Conservation (phyloP, 1,140 invertebrate genomes). For the Apocrypta bakeri region DNA sequence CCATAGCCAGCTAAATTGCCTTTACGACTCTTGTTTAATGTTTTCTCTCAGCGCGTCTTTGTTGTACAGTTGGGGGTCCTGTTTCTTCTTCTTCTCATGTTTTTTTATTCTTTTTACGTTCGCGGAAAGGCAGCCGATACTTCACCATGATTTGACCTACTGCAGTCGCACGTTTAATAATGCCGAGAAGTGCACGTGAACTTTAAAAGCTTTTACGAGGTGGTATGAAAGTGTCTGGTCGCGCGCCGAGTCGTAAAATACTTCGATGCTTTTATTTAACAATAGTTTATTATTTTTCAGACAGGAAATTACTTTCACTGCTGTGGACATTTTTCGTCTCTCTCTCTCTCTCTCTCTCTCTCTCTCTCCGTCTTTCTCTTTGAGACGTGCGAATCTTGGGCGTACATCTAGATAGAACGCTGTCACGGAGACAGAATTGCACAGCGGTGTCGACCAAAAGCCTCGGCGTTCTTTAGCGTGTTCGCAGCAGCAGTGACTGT, state of each 20-base stretch:
- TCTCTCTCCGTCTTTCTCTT: too few species aligned
- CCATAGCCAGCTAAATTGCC: not conserved
- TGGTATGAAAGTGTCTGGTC: not conserved
- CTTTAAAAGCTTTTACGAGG: conserved; percentile 23
- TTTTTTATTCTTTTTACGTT: too few species aligned
- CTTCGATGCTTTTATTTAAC: conserved; percentile 8
- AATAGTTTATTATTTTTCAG: conserved; percentile 17
- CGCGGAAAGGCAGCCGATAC: not conserved
- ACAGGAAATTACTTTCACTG: conserved; percentile 15
- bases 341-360: too few species aligned
- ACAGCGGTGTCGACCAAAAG: too few species aligned
- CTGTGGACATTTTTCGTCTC: not conserved
- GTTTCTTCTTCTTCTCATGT: too few species aligned
- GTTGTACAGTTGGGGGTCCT: not conserved
- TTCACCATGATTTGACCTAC: not conserved
- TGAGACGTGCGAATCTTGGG: too few species aligned
- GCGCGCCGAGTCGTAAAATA: not conserved
- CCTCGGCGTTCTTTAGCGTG: too few species aligned
- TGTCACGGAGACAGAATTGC: too few species aligned
- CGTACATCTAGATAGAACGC: too few species aligned
- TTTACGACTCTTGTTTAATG: not conserved
- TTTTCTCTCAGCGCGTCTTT: conserved; percentile 3
- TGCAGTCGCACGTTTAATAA: not conserved
- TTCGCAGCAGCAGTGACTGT: too few species aligned
- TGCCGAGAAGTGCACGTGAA: not conserved